Evolutionary conservation across 2,888 invertebrate species (phyloP).

Genomic region (Agonopterix arenella): DNA sequence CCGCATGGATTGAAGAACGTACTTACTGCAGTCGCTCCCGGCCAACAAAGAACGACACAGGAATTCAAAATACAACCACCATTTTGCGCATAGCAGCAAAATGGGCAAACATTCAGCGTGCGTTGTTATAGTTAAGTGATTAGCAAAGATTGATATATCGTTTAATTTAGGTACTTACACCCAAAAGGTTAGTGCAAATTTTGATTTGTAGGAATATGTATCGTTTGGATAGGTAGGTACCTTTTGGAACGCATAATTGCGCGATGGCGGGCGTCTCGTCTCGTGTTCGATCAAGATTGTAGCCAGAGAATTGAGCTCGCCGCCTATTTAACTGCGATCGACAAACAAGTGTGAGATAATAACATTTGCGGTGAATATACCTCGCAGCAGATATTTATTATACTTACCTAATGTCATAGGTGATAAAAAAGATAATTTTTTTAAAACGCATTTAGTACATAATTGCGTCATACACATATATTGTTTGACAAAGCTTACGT

Average conservation of each 20-base stretch:
- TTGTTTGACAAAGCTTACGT: too few relatives aligned
- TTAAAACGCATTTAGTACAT: too few relatives aligned
- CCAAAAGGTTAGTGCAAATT: slow-evolving; percentile 50
- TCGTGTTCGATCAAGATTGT: too few relatives aligned
- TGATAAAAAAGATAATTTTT: too few relatives aligned
- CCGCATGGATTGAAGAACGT: slow-evolving; percentile 7
- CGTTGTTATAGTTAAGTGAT: slow-evolving; percentile 7
- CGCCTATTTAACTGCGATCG: not conserved
- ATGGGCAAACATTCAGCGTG: slow-evolving; percentile 22
- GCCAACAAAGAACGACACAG: slow-evolving; percentile 36
- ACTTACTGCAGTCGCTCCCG: slow-evolving; percentile 21
- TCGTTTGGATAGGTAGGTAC: not conserved
- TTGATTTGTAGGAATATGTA: slow-evolving; percentile 16
- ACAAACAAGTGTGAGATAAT: too few relatives aligned
- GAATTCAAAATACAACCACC: slow-evolving; percentile 19
- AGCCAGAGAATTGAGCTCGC: slow-evolving; percentile 2
- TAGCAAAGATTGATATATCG: slow-evolving; percentile 6
- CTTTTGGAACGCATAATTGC: slow-evolving; percentile 8
- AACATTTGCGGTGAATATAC: too few relatives aligned
- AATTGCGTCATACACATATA: too few relatives aligned
- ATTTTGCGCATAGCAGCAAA: slow-evolving; percentile 28
- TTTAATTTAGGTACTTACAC: slow-evolving; percentile 14
- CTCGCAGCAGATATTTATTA: too few relatives aligned
- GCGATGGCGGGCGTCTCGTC: slow-evolving; percentile 31
- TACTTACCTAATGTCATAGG: too few relatives aligned